Evolutionary conservation across 1,140 invertebrate species (phyloP), one percentile per base, ranked within the genome.

Genomic region (Procambarus virginalis): DNA sequence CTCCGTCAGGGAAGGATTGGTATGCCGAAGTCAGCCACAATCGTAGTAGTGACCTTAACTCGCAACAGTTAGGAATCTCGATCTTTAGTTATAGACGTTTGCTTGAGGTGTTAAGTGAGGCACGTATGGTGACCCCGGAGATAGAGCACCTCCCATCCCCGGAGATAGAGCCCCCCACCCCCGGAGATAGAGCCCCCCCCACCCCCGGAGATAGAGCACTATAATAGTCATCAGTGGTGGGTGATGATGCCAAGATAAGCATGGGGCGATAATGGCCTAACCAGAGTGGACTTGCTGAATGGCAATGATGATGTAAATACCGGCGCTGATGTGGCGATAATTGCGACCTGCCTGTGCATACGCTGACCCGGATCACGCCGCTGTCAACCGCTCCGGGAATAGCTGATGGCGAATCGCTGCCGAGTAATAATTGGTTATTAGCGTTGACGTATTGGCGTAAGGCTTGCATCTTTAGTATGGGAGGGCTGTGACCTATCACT

Each of bases 281-380:
- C 49, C 14, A 1, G 5, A 49, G 49, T 49, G 17, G 55, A 80
- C 78, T 80, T 55, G 6, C 49, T 17, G 78, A 80, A 80, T 80
- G 78, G 49, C 55, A 80, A 80, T 55, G 78, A 80, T 55, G 20
- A 55, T 80, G 78, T 80, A 55, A 80, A 55, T 80, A 49, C 10
- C 49, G 55, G 55, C 22, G 49, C 78, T 58, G 78, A 80, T 80
- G 49, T 48, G n/a, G 78, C 34, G 78, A 80, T 80, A 80, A 80
- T 12, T 20, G 49, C 78, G 55, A 58, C 49, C n/a, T 17, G 22
- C 45, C 55, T 55, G 78, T n/a, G 78, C 68, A 73, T 4, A 73
- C n/a, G n/a, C 60, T 3, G 60, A 34, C 68, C 2, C 5, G 22
- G 68, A 73, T 73, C 68, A n/a, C 68, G 20, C 68, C n/a, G 10